These are phyloP conservation scores for Heliconius sara DNA, from an alignment of 2,888 invertebrate genomes.

Conservation along the genomic window DNA sequence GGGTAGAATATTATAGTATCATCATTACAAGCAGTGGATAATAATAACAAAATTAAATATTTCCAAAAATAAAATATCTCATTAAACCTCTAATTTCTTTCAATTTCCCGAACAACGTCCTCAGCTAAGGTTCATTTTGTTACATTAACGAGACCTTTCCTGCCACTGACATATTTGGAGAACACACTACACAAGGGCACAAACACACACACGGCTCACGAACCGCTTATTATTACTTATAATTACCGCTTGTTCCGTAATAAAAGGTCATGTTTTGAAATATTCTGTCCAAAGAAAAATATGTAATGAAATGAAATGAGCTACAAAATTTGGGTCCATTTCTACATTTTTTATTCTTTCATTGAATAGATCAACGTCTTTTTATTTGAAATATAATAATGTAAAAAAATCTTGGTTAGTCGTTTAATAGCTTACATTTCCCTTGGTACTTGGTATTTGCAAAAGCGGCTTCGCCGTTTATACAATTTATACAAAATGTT, in stretches of 20 bases:
- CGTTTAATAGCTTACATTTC: no score
- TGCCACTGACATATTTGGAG: not conserved
- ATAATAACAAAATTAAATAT: no score
- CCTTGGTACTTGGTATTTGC: no score
- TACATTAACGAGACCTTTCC: not conserved
- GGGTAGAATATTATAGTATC: no score
- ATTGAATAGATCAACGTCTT: not conserved
- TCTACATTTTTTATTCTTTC: not conserved
- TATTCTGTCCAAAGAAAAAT: conserved; percentile 7
- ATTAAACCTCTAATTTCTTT: no score
- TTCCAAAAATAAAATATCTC: no score
- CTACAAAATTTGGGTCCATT: not conserved
- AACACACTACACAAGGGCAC: not conserved
- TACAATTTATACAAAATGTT: no score
- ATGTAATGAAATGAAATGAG: not conserved
- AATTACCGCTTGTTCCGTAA: conserved; percentile 10
- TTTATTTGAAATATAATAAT: not conserved
- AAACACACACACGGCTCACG: not conserved
- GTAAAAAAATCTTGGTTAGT: no score
- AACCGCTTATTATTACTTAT: not conserved
- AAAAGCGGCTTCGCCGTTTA: no score
- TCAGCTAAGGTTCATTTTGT: not conserved
- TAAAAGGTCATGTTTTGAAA: not conserved
- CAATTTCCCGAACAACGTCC: not conserved
- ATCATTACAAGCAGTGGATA: no score